A percentile compares a stretch with the other conserved stretches of the same genome.
Evolutionary conservation across 2,113 vertebrate species (phyloP).

Genomic region (Aphelocoma coerulescens): DNA sequence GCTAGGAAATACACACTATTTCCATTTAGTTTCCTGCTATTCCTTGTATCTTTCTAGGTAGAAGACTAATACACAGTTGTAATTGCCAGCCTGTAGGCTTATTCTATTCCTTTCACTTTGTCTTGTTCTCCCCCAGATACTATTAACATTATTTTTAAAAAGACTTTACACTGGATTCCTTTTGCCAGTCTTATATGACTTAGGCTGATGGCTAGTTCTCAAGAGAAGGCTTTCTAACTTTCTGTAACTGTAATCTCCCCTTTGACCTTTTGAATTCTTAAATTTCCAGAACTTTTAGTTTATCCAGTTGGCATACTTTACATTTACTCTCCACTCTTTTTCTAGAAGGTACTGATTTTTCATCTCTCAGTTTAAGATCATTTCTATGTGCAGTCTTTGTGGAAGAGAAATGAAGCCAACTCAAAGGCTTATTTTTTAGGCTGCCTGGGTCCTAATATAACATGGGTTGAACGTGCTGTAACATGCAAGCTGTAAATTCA

Average conservation of each 20-base stretch:
- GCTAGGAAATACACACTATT: not conserved
- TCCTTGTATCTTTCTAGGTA: not conserved
- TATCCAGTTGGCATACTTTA: not conserved
- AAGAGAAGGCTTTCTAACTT: conserved; percentile 4
- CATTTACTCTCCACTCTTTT: not conserved
- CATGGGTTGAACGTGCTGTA: not conserved
- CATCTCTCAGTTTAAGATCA: not conserved
- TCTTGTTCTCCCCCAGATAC: not conserved
- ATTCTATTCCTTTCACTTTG: not conserved
- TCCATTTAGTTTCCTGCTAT: not conserved
- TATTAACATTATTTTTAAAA: not conserved
- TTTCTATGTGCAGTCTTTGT: not conserved
- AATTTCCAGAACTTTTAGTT: conserved; percentile 13
- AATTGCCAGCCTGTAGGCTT: not conserved
- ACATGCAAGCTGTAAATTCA: not conserved
- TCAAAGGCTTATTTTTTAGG: not conserved
- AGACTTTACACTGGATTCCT: not conserved
- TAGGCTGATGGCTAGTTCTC: not conserved
- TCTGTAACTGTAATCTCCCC: conserved; percentile 25
- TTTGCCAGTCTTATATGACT: not conserved
- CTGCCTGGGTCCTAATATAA: not conserved
- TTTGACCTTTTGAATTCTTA: conserved; percentile 29
- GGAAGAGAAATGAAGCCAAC: not conserved
- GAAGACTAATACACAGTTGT: not conserved
- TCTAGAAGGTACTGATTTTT: not conserved